Evolutionary conservation across 2,888 invertebrate species (phyloP).

Genomic region (Lepidocyrtoides sp.): DNA sequence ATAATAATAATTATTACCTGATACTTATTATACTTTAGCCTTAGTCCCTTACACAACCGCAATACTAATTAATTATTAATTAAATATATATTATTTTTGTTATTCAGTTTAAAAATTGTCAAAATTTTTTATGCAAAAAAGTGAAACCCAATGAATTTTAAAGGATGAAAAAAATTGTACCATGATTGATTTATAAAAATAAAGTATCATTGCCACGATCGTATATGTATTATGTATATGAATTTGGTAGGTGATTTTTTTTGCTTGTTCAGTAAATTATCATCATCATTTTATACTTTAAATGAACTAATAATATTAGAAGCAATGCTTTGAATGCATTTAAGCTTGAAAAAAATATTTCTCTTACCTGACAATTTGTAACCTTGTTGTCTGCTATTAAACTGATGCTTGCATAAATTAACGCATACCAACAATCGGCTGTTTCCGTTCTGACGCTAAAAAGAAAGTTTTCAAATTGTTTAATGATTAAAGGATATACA

Average conservation of each 20-base stretch:
- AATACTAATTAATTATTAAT: slow-evolving; percentile 25
- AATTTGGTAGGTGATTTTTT: too few relatives aligned
- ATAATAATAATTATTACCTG: slow-evolving; percentile 1
- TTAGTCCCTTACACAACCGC: neutral
- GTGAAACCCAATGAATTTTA: neutral
- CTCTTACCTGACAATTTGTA: slow-evolving; percentile 74
- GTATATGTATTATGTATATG: too few relatives aligned
- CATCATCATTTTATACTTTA: too few relatives aligned
- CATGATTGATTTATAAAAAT: neutral
- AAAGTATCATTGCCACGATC: neutral
- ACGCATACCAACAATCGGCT: slow-evolving; percentile 77
- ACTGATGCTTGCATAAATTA: slow-evolving; percentile 71
- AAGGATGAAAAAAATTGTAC: too few relatives aligned
- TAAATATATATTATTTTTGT: slow-evolving; percentile 40
- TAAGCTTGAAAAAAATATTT: neutral
- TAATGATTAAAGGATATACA: too few relatives aligned
- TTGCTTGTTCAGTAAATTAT: too few relatives aligned
- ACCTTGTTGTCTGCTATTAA: slow-evolving; percentile 75
- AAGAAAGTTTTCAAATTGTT: too few relatives aligned
- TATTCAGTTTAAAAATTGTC: slow-evolving; percentile 11
- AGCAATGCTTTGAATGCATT: neutral
- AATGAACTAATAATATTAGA: too few relatives aligned
- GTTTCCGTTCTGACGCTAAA: slow-evolving; percentile 74
- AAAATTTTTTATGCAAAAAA: neutral
- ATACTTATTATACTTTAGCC: too few relatives aligned